phyloP scores from a whole-genome alignment of 2,888 invertebrate genomes.

The Eilema sororculum region DNA sequence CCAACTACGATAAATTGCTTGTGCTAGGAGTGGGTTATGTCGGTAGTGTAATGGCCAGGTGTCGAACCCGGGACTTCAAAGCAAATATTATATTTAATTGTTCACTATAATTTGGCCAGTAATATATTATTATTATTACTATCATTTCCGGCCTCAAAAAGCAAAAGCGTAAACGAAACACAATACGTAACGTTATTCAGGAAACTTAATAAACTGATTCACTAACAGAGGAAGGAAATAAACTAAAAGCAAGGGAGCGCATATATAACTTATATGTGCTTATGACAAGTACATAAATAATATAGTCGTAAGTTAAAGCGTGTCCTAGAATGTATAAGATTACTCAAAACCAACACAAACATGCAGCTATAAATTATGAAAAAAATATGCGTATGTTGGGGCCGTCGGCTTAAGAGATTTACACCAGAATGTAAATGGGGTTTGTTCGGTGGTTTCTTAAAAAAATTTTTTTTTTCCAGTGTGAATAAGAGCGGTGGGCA shows the following conservation, averaged over 20 bases:
- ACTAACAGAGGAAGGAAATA: conserved; percentile 32
- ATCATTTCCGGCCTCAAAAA: neutral
- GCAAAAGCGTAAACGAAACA: conserved; percentile 1
- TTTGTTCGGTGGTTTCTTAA: conserved; percentile 28
- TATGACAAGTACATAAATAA: conserved; percentile 53
- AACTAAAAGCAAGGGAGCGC: conserved; percentile 24
- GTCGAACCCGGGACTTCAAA: too few relatives aligned
- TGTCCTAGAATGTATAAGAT: conserved; percentile 51
- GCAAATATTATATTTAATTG: too few relatives aligned
- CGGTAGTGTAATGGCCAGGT: too few relatives aligned
- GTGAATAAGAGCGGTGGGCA: conserved; percentile 34
- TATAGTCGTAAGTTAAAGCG: conserved; percentile 35
- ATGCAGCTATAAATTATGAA: conserved; percentile 58
- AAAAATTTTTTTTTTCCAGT: conserved; percentile 31
- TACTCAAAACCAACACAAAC: conserved; percentile 50
- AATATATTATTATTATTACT: neutral
- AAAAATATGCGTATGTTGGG: conserved; percentile 51
- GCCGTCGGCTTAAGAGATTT: conserved; percentile 58
- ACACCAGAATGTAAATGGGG: conserved; percentile 50
- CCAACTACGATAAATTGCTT: too few relatives aligned
- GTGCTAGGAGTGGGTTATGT: too few relatives aligned
- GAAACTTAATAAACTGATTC: conserved; percentile 19
- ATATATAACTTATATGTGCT: conserved; percentile 37
- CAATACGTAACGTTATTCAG: conserved; percentile 8
- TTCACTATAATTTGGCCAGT: neutral